Conservation (phyloP, 2,797 vertebrate species). For the Coracias cyanogaster region DNA sequence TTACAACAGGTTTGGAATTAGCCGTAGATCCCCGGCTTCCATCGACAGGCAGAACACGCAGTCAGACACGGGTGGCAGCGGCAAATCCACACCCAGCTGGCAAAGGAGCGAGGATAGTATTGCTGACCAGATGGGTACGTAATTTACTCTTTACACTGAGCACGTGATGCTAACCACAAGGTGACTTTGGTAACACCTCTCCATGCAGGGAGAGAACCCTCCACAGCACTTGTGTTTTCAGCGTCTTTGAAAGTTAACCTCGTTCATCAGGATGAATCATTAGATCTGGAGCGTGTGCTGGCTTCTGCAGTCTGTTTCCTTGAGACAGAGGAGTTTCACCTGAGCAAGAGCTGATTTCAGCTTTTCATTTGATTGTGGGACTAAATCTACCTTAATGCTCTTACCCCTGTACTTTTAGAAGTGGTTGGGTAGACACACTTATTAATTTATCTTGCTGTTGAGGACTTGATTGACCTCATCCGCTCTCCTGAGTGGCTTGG, state of each 20-base stretch:
- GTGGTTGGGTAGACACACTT: not conserved
- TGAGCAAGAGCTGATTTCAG: slow-evolving; percentile 1
- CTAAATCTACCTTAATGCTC: slow-evolving; percentile 22
- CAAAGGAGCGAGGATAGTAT: slow-evolving; percentile 86
- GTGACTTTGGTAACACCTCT: not conserved
- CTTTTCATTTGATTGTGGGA: slow-evolving; percentile 6
- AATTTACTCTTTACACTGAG: not conserved
- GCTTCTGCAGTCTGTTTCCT: slow-evolving; percentile 4
- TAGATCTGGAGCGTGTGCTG: not conserved
- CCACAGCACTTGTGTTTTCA: not conserved
- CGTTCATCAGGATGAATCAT: not conserved
- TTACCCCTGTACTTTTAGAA: not conserved
- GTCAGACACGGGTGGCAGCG: slow-evolving; percentile 82
- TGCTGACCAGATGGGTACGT: slow-evolving; percentile 83
- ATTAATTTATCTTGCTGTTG: not conserved
- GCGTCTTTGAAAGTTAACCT: not conserved
- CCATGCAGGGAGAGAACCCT: not conserved
- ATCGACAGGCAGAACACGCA: slow-evolving; percentile 87
- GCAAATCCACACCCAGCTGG: slow-evolving; percentile 90
- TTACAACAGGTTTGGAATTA: slow-evolving; percentile 89
- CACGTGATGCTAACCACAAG: not conserved
- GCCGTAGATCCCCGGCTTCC: slow-evolving; percentile 89
- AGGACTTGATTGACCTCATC: slow-evolving; percentile 16
- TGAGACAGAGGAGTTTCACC: not conserved
- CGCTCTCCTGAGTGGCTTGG: not conserved